Base-by-base conservation (phyloP, 2,797 vertebrate genomes). In the Characodon lateralis region DNA sequence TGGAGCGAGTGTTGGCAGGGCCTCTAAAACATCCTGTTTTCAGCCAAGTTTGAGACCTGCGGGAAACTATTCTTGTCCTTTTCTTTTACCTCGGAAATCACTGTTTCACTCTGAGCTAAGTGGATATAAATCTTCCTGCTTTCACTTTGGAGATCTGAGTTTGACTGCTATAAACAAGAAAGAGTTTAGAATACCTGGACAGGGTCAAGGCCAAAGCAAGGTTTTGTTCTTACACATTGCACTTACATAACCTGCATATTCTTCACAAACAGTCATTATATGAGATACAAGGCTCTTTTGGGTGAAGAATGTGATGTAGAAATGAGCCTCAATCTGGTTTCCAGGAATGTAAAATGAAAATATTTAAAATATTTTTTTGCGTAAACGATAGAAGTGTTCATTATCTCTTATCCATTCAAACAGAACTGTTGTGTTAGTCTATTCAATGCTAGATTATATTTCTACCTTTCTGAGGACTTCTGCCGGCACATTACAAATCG, bases 41-140 rank as follows among this genome's bases (percentile, higher is more conserved):
- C 46, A 71, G 70, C 55, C 56, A 59, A 46, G 41, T 31, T 43
- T 61, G n/a, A 73, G 35, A 59, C 56, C 41, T 61, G 72, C 56
- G 61, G 56, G 39, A 61, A 59, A 46, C 55, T 26, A 72, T 39
- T 72, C 53, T 56, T 22, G 35, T 35, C 22, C 41, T 71, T 53
- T 51, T 26, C 39, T 58, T 26, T 58, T 73, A 58, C 53, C 53
- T 73, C 24, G 53, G 66, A 72, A 41, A 53, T 56, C 22, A 43
- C 39, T 56, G 71, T 73, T 73, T 73, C 53, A 26, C 53, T 73
- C 50, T 51, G 18, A 51, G 70, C 26, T 71, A 51, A 51, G 26
- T 71, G 50, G 50, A 53, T 71, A 53, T 72, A 39, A 72, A 72
- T 39, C 71, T n/a, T 26, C 71, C 51, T 53, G 48, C 71, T 55